These are phyloP conservation scores for Ranitomeya variabilis DNA, from an alignment of 2,113 vertebrate species.

Conservation along the genomic window DNA sequence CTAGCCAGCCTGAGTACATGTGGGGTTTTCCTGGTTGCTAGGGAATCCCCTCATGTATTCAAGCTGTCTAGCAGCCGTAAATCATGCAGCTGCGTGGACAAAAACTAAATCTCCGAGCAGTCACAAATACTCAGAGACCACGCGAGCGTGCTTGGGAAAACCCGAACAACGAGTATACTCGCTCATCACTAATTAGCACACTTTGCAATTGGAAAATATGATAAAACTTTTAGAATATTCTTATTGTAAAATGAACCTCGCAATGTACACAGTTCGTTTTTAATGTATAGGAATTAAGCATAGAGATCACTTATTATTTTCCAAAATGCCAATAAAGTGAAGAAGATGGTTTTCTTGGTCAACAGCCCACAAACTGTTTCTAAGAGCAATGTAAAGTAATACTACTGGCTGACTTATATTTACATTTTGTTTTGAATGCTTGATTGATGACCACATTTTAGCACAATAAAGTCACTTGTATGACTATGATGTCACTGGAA, in stretches of 20 bases:
- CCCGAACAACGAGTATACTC: too few species aligned
- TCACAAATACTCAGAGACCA: too few species aligned
- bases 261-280: not conserved
- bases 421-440: not conserved
- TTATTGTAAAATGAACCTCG: not conserved
- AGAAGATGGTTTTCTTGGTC: not conserved
- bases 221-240: not conserved
- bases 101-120: too few species aligned
- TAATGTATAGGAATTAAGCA: not conserved
- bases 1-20: too few species aligned
- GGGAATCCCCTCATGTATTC: too few species aligned
- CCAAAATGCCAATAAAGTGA: conserved; percentile 15
- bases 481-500: not conserved
- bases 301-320: not conserved
- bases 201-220: not conserved
- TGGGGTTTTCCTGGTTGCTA: too few species aligned
- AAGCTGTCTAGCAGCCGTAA: too few species aligned
- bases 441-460: conserved; percentile 16
- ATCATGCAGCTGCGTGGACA: too few species aligned
- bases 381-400: not conserved
- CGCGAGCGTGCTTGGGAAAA: too few species aligned
- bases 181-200: not conserved
- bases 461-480: not conserved
- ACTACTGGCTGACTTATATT: not conserved
- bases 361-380: not conserved